phyloP scores from a whole-genome alignment of 2,113 vertebrate genomes.

The Pseudolaguvia tuberculata region DNA sequence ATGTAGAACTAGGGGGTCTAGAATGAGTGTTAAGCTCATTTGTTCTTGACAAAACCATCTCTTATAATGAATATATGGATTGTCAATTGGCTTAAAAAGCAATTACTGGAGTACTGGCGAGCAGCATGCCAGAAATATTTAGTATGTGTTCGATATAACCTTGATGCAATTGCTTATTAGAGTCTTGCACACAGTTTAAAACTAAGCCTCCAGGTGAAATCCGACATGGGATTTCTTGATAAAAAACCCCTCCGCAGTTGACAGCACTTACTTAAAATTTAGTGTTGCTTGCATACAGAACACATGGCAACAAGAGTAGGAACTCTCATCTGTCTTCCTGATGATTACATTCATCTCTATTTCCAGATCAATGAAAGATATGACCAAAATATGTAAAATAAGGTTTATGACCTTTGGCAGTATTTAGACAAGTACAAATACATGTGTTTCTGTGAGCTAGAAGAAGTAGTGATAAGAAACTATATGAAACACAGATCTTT shows the following conservation, averaged over 20 bases:
- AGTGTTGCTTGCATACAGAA: background rate
- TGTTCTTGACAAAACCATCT: constrained; percentile 57
- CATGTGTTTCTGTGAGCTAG: background rate
- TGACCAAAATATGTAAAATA: background rate
- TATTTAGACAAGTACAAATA: background rate
- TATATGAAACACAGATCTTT: background rate
- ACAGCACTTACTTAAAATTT: background rate
- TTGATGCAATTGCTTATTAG: background rate
- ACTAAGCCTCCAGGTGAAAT: background rate
- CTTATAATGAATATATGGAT: constrained; percentile 57
- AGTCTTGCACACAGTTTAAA: background rate
- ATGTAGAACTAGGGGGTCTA: constrained; percentile 50
- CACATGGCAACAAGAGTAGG: background rate
- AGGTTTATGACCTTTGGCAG: no score
- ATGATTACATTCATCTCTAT: constrained; percentile 2
- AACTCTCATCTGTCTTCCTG: background rate
- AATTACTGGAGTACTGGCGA: constrained; percentile 45
- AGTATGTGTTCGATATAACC: constrained; percentile 18
- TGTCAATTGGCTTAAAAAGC: constrained; percentile 49
- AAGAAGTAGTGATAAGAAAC: background rate
- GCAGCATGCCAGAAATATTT: background rate
- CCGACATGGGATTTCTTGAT: background rate
- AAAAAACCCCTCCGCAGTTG: background rate
- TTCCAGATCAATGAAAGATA: background rate
- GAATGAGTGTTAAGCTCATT: constrained; percentile 52